These are phyloP conservation scores for Tetramorium simillimum DNA, from an alignment of 1,140 invertebrate species.

Conservation along the genomic window DNA sequence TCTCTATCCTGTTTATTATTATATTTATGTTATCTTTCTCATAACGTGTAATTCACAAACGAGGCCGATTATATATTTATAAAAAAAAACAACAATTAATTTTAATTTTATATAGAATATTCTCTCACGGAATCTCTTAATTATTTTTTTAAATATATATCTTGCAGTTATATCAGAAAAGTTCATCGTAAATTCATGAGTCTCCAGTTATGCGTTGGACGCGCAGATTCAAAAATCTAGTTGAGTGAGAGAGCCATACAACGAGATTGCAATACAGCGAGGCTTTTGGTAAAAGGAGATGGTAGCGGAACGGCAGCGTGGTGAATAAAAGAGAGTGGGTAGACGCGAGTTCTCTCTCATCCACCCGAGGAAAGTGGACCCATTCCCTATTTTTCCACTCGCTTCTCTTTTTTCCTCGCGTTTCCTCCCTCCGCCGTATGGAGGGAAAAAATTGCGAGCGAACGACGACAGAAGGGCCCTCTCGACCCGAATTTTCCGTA, in stretches of 20 bases:
- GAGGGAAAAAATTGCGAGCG: conserved; percentile 69
- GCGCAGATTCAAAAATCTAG: conserved; percentile 40
- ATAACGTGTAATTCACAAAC: neutral
- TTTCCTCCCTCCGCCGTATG: conserved; percentile 50
- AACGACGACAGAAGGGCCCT: conserved; percentile 68
- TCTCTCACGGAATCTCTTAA: neutral
- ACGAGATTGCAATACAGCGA: conserved; percentile 56
- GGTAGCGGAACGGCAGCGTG: conserved; percentile 22
- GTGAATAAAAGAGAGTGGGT: conserved; percentile 46
- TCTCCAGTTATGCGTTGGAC: conserved; percentile 4
- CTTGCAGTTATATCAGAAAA: neutral
- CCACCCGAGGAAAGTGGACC: conserved; percentile 64
- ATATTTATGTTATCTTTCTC: neutral
- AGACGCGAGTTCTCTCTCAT: conserved; percentile 59
- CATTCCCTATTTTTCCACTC: conserved; percentile 68
- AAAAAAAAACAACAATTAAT: neutral
- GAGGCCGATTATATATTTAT: neutral
- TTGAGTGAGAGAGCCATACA: conserved; percentile 48
- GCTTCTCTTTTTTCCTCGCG: conserved; percentile 57
- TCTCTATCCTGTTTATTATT: neutral
- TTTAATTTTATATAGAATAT: neutral
- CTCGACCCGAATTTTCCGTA: conserved; percentile 74
- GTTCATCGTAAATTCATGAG: conserved; percentile 36
- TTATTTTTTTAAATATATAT: conserved; percentile 9
- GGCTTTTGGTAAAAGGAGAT: conserved; percentile 56